Evolutionary conservation across 2,797 vertebrate genomes (phyloP).

Genomic region (Oceanodroma leucorhoa): DNA sequence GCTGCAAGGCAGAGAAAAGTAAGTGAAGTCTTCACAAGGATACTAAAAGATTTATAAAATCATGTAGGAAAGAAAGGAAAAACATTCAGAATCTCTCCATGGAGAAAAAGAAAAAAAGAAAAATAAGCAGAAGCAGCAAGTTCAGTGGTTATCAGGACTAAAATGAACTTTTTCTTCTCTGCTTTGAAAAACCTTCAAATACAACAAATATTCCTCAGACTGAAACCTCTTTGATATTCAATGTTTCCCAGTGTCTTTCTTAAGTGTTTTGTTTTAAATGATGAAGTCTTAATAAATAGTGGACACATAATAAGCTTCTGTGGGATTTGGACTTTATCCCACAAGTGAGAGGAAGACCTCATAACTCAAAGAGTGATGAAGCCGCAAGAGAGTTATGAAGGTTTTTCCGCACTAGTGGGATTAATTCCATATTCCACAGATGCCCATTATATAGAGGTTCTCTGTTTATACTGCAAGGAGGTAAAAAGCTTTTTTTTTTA

Average conservation of each 20-base stretch:
- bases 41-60: conserved; percentile 25
- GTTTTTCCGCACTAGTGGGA: conserved; percentile 72
- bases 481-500: conserved; percentile 62
- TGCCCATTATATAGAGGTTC: conserved; percentile 72
- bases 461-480: conserved; percentile 70
- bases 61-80: conserved; percentile 34
- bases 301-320: conserved; percentile 72
- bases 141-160: conserved; percentile 40
- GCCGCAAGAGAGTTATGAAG: conserved; percentile 73
- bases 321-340: conserved; percentile 73
- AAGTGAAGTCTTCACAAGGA: conserved; percentile 14
- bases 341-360: conserved; percentile 72
- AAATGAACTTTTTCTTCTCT: conserved; percentile 29
- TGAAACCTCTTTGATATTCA: conserved; percentile 64
- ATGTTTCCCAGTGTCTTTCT: conserved; percentile 65
- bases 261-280: conserved; percentile 74
- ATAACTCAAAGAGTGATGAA: conserved; percentile 75
- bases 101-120: not conserved
- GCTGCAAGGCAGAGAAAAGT: not conserved
- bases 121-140: conserved; percentile 36
- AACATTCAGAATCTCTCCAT: conserved; percentile 27
- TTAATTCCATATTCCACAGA: conserved; percentile 75
- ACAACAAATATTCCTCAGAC: conserved; percentile 54
- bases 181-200: conserved; percentile 53
- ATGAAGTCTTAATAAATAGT: conserved; percentile 71